Base-by-base conservation (phyloP, 2,113 vertebrate species). In the Cyprinus carpio region DNA sequence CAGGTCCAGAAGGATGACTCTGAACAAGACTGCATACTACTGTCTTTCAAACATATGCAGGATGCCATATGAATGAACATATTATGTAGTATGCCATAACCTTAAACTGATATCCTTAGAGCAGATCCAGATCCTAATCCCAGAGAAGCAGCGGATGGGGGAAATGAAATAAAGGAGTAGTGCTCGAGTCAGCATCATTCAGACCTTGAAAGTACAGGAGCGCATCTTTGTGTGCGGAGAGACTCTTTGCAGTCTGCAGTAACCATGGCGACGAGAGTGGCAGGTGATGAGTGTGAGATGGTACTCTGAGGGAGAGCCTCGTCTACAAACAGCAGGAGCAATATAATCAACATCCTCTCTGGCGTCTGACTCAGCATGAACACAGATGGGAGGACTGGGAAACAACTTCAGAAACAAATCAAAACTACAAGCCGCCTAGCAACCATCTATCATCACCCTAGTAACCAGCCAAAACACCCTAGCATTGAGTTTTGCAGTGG, bases 231-330 rank as follows among this genome's bases (percentile, higher is more conserved):
- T 87, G 75, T 87, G 75, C 58, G 40, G 20, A 15, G 25, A 40
- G 37, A 83, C 37, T 23, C 58, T 43, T 67, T 29, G 49, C 77
- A n/a, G 80, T 56, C 80, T 62, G 81, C 43, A 18, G 75, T 88
- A 80, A 84, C 81, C 67, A 88, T 86, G 75, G 81, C 12, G 81
- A 88, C 16, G 54, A 77, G 51, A 81, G 46, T 72, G 49, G 54
- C 40, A 25, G 72, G 60, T 83, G 87, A 88, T 18, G 56, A 56
- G 20, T 43, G 75, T 23, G 20, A 49, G 65, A 16, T 6, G 25
- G 4, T 27, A 65, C 6, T 5, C 60, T 64, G 71, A 82, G 20
- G 56, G 76, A 65, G 49, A 43, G 12, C 74, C n/a, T 58, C 71
- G 58, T n/a, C 67, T 75, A 74, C 31, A 62, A 78, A 65, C 18